Base-by-base conservation (phyloP, 2,113 vertebrate genomes). In the Pitta sordida region DNA sequence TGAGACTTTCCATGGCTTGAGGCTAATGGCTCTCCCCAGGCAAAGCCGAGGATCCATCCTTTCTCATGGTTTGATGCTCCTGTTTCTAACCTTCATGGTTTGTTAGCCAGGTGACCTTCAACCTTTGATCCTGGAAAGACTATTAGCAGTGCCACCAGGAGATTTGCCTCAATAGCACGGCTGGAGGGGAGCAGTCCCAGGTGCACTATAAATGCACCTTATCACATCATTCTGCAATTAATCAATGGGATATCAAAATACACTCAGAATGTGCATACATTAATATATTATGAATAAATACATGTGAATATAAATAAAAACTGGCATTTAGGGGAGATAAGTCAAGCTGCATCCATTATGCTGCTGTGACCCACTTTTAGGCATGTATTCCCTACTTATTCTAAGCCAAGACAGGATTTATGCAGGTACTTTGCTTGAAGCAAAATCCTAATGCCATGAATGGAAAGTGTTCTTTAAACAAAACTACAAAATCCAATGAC, bases 91-190 rank as follows among this genome's bases (percentile, higher is more conserved):
- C 87, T 86, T 85, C 91, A 94, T 52, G 84, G 93, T 94, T 92
- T 95, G 90, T 96, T 93, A 95, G 75, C 36, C 71, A 87, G 79
- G 51, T 55, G 87, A 96, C 95, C 93, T 96, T 83, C 87, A 90
- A 91, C 96, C 88, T 88, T 87, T 86, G 93, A 88, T 95, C 89
- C 89, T 90, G 71, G 78, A 44, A 65, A 86, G 84, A 41, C 82
- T 56, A 49, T 95, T 90, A 88, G 51, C 6, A 1, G 63, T 77
- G 85, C 90, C 82, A 88, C 55, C 68, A 64, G 83, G 60, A 85
- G 82, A 77, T 85, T 53, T 93, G 48, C 90, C 68, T 75, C 64
- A 49, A 86, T 30, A 89, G 63, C 70, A 43, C 0, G 12, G 52
- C 89, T 91, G 78, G 44, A 67, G 48, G 67, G 48, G 17, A 83